Conservation (phyloP, 2,113 vertebrate species). For the Plecotus auritus region DNA sequence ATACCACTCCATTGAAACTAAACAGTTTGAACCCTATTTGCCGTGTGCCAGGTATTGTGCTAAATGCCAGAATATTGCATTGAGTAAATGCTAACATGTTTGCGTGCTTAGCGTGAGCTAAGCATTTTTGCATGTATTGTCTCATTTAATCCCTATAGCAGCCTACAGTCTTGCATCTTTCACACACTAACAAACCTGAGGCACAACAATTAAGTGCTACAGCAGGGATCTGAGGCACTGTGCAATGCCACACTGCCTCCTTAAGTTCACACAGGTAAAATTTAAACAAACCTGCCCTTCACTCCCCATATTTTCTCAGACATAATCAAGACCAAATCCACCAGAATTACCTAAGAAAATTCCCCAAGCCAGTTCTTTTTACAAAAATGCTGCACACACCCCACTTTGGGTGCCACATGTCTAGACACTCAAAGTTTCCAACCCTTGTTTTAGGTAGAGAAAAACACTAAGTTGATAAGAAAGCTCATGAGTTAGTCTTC, state of each 20-base stretch:
- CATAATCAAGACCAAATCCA: background rate
- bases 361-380: background rate
- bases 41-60: background rate
- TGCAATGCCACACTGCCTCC: background rate
- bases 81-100: background rate
- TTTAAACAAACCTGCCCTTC: background rate
- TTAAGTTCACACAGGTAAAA: background rate
- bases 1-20: background rate
- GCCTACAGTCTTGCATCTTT: background rate
- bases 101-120: background rate
- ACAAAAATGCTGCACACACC: background rate
- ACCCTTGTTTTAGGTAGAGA: background rate
- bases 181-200: background rate
- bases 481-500: background rate
- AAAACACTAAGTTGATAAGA: background rate
- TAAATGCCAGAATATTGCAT: background rate
- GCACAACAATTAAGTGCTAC: background rate
- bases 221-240: background rate
- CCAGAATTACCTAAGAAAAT: background rate
- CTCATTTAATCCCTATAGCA: background rate
- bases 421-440: background rate
- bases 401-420: background rate
- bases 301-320: background rate
- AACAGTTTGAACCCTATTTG: background rate
- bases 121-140: background rate